Conservation (phyloP, 1,140 invertebrate species). For the Lepidurus couesii region DNA sequence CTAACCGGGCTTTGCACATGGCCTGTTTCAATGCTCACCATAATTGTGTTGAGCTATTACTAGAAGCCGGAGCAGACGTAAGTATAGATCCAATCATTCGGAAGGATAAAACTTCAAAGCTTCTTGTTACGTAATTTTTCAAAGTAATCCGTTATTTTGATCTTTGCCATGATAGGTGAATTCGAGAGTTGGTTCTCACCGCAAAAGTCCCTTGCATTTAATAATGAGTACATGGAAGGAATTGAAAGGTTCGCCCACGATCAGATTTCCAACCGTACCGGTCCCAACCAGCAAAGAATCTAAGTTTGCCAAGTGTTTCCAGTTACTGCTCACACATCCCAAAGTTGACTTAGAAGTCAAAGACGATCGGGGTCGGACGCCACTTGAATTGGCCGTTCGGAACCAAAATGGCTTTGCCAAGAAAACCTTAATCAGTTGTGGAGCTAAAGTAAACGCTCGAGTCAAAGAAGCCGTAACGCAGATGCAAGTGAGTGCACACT, state of each 20-base stretch:
- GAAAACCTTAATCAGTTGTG: conserved; percentile 29
- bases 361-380: conserved; percentile 26
- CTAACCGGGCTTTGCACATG: conserved; percentile 13
- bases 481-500: background rate
- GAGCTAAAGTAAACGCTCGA: background rate
- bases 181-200: background rate
- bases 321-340: conserved; percentile 25
- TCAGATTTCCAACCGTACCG: background rate
- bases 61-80: conserved; percentile 27
- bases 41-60: conserved; percentile 1
- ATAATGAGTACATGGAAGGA: conserved; percentile 30
- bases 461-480: background rate
- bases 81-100: background rate
- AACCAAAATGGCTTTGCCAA: conserved; percentile 17
- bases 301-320: conserved; percentile 24
- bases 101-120: too few species aligned
- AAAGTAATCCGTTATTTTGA: background rate
- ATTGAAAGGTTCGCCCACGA: background rate
- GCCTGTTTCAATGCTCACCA: conserved; percentile 25
- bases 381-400: conserved; percentile 31
- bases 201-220: conserved; percentile 30
- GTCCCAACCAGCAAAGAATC: background rate
- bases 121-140: too few species aligned
- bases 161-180: conserved; percentile 14
- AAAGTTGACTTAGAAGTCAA: conserved; percentile 31